These are phyloP conservation scores for Trichogramma dendrolimi DNA, from an alignment of 2,888 invertebrate genomes.

Conservation along the genomic window DNA sequence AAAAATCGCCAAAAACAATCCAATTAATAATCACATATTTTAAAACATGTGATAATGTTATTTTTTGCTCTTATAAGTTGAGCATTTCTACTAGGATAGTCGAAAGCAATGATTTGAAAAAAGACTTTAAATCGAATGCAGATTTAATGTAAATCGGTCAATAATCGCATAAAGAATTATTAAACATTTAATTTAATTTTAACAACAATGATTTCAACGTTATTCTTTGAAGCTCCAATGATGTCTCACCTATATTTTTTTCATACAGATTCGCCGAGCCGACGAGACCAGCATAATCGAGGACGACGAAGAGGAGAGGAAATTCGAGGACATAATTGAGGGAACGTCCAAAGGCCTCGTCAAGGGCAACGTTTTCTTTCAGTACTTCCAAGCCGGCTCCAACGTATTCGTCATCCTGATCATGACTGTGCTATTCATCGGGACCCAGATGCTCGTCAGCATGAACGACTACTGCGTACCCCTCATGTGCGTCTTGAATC, in stretches of 20 bases:
- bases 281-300: constrained; percentile 34
- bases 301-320: constrained; percentile 30
- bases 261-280: constrained; percentile 38
- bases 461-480: constrained; percentile 65
- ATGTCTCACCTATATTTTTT: neutral
- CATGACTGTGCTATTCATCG: constrained; percentile 54
- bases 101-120: no score
- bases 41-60: no score
- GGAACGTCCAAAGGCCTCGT: constrained; percentile 51
- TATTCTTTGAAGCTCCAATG: neutral
- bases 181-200: no score
- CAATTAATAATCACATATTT: no score
- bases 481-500: constrained; percentile 38
- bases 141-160: no score
- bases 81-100: no score
- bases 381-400: constrained; percentile 58
- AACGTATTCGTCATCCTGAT: constrained; percentile 51
- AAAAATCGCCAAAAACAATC: no score
- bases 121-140: no score
- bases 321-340: constrained; percentile 45
- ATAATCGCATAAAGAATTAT: no score
- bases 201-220: neutral
- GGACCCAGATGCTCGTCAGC: constrained; percentile 62
- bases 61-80: no score
- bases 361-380: constrained; percentile 48